These are phyloP conservation scores for Xylocampa areola DNA, from an alignment of 2,888 invertebrate species.

Conservation along the genomic window DNA sequence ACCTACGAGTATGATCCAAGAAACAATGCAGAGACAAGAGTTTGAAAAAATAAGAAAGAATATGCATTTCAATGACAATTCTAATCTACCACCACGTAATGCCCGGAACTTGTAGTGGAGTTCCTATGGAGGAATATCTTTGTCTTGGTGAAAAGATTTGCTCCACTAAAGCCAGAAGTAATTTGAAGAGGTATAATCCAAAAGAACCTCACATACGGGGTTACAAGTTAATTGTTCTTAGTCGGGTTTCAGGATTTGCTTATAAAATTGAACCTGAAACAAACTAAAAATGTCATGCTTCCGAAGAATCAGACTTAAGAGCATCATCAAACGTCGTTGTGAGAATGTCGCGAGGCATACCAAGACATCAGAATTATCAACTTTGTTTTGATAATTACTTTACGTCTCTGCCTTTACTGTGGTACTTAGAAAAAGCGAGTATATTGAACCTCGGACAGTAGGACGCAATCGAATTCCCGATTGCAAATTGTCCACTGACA, in stretches of 20 bases:
- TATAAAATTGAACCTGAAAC: slow-evolving; percentile 13
- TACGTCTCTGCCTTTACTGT: slow-evolving; percentile 10
- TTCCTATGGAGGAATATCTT: slow-evolving; percentile 17
- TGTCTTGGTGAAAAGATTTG: slow-evolving; percentile 16
- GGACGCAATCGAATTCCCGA: not conserved
- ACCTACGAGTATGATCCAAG: too few species aligned
- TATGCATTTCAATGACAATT: too few species aligned
- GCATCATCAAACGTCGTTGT: slow-evolving; percentile 9
- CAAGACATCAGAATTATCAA: slow-evolving; percentile 54
- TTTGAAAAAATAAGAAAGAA: too few species aligned
- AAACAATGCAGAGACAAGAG: too few species aligned
- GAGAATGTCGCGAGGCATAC: slow-evolving; percentile 53
- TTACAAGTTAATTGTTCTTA: slow-evolving; percentile 15
- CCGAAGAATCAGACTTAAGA: slow-evolving; percentile 19
- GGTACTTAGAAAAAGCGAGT: slow-evolving; percentile 14
- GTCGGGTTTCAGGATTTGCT: slow-evolving; percentile 16
- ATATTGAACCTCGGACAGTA: slow-evolving; percentile 10
- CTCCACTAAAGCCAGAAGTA: slow-evolving; percentile 11
- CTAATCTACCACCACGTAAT: too few species aligned
- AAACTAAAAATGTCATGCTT: slow-evolving; percentile 42
- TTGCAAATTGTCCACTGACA: slow-evolving; percentile 8
- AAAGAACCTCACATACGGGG: slow-evolving; percentile 19
- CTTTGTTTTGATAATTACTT: slow-evolving; percentile 59
- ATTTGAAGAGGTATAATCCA: slow-evolving; percentile 18
- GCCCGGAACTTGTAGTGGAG: too few species aligned